A percentile compares a stretch with the other conserved stretches of the same genome.
These are phyloP conservation scores for Trichonephila inaurata DNA, from an alignment of 1,140 invertebrate species.

Conservation along the genomic window DNA sequence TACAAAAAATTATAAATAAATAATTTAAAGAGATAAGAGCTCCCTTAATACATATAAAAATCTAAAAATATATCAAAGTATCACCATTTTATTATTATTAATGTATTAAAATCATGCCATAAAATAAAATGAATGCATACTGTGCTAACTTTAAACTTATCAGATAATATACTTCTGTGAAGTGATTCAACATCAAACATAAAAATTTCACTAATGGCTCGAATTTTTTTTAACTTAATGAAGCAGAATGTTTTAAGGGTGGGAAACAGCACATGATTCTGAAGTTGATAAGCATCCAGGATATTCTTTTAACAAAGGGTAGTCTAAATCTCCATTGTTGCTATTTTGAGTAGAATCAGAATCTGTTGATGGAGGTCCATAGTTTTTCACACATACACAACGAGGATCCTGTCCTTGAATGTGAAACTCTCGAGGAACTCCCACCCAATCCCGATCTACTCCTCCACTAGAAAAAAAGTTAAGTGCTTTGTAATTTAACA, in stretches of 20 bases:
- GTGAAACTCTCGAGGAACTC: slow-evolving; percentile 90
- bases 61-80: not conserved
- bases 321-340: slow-evolving; percentile 82
- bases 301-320: slow-evolving; percentile 85
- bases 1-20: too few species aligned
- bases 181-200: not conserved
- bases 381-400: slow-evolving; percentile 89
- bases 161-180: not conserved
- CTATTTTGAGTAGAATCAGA: slow-evolving; percentile 57
- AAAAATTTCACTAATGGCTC: not conserved
- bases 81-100: not conserved
- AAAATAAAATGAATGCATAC: not conserved
- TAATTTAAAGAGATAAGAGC: too few species aligned
- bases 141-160: not conserved
- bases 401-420: slow-evolving; percentile 82
- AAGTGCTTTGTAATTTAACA: not conserved
- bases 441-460: slow-evolving; percentile 89
- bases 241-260: slow-evolving; percentile 20
- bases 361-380: slow-evolving; percentile 81
- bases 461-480: slow-evolving; percentile 87
- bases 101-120: not conserved
- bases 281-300: slow-evolving; percentile 82
- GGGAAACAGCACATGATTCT: slow-evolving; percentile 56
- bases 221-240: not conserved
- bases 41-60: not conserved